These are phyloP conservation scores for Neolamprologus sp. DNA, from an alignment of 2,113 vertebrate genomes.

Conservation along the genomic window DNA sequence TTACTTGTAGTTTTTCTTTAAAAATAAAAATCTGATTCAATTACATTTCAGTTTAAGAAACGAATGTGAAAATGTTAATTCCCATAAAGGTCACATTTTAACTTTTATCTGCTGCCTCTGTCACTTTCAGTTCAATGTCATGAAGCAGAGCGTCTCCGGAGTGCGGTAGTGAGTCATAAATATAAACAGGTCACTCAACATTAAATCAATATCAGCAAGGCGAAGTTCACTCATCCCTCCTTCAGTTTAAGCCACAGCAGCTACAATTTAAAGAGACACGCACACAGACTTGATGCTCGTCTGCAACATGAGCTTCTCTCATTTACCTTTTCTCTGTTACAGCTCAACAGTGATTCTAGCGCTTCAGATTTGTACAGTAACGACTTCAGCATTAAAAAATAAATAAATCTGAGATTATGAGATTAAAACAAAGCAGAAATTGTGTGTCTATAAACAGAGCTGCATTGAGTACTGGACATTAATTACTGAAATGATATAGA, in stretches of 20 bases:
- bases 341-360: background rate
- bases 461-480: background rate
- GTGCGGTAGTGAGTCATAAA: background rate
- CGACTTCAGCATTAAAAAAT: background rate
- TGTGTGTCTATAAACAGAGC: background rate
- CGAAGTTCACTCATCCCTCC: background rate
- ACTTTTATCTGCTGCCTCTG: background rate
- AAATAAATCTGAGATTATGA: background rate
- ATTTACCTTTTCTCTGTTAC: background rate
- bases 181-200: background rate
- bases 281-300: background rate
- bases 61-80: accelerated
- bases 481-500: background rate
- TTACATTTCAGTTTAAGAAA: background rate
- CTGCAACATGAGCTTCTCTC: background rate
- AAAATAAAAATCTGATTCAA: background rate
- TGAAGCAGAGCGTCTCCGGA: background rate
- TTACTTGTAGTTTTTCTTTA: background rate
- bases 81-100: background rate
- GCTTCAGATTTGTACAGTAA: background rate
- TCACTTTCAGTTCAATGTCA: background rate
- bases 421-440: background rate
- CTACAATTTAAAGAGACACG: background rate
- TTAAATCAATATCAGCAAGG: background rate
- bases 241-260: background rate